These are phyloP conservation scores for Lipophrys pholis DNA, from an alignment of 2,113 vertebrate species.

Conservation along the genomic window DNA sequence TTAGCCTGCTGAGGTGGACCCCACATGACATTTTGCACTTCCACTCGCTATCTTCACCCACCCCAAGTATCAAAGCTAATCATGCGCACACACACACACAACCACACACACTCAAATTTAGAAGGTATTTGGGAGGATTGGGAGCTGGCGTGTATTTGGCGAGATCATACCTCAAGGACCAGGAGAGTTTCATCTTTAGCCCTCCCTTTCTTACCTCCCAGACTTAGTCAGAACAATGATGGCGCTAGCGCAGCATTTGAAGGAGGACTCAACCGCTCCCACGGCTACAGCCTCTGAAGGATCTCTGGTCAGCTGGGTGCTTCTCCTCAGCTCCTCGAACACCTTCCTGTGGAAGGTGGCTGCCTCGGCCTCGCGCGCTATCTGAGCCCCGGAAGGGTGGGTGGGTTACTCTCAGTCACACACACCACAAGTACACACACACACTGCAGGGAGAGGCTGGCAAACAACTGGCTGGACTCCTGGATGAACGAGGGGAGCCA, in stretches of 20 bases:
- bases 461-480: slow-evolving; percentile 38
- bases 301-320: slow-evolving; percentile 91
- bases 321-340: slow-evolving; percentile 95
- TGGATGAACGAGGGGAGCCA: background rate
- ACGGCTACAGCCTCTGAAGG: slow-evolving; percentile 94
- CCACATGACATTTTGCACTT: background rate
- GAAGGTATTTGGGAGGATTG: background rate
- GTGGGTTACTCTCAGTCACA: slow-evolving; percentile 70
- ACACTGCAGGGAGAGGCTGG: slow-evolving; percentile 48
- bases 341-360: slow-evolving; percentile 97
- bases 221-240: slow-evolving; percentile 97
- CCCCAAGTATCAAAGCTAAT: background rate
- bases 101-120: background rate
- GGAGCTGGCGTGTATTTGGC: background rate
- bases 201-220: slow-evolving; percentile 90
- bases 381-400: slow-evolving; percentile 82
- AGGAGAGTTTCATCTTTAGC: background rate
- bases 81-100: slow-evolving; percentile 17
- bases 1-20: too few relatives aligned
- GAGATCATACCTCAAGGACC: slow-evolving; percentile 55
- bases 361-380: slow-evolving; percentile 98
- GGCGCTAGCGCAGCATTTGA: slow-evolving; percentile 97
- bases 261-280: slow-evolving; percentile 96
- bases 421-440: slow-evolving; percentile 16
- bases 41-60: slow-evolving; percentile 3